Evolutionary conservation across 2,113 vertebrate species (phyloP), one percentile per base, ranked within the genome.

Genomic region (Cyphomyrus plagiostoma): DNA sequence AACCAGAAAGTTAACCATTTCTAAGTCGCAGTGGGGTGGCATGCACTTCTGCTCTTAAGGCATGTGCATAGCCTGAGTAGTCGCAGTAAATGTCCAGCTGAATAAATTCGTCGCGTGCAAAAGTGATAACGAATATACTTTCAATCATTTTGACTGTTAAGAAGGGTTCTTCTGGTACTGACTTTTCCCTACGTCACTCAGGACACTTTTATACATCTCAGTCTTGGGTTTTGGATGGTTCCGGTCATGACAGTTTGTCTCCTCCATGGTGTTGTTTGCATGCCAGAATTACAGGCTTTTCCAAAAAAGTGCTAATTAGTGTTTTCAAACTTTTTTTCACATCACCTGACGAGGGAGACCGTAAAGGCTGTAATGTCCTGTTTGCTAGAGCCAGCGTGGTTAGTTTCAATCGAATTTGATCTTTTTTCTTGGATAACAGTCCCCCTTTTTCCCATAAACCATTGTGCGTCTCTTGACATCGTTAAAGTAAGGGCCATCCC

Each of bases 401-500:
- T 50, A 26, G 45, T 86, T 49, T 86, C 83, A 86, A 48, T 86
- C 4, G 1, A n/a, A 49, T n/a, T 4, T 49, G 21, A 26, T 49
- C 45, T 86, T 85, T 70, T 30, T 84, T 48, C 39, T 49, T 85
- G 83, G 23, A 48, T 49, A 13, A 85, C 8, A 10, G 50, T 23
- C 83, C 83, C 23, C 48, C 45, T n/a, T 19, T 80, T 42, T 19
- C 48, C 23, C 10, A 86, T 39, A 30, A 48, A 87, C 49, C 50
- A 30, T 87, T 87, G 49, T 53, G 50, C 15, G 15, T 23, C 50
- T 48, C 85, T 56, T 87, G 85, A 87, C 85, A 87, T 26, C 50
- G 49, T 52, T 87, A 87, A 56, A 35, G 74, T 80, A 80, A 80
- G 74, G 74, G 74, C 74, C 74, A 80, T 80, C 85, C 26, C 50